Evolutionary conservation across 2,888 invertebrate species (phyloP), one percentile per base, ranked within the genome.

Genomic region (Seira ritae): DNA sequence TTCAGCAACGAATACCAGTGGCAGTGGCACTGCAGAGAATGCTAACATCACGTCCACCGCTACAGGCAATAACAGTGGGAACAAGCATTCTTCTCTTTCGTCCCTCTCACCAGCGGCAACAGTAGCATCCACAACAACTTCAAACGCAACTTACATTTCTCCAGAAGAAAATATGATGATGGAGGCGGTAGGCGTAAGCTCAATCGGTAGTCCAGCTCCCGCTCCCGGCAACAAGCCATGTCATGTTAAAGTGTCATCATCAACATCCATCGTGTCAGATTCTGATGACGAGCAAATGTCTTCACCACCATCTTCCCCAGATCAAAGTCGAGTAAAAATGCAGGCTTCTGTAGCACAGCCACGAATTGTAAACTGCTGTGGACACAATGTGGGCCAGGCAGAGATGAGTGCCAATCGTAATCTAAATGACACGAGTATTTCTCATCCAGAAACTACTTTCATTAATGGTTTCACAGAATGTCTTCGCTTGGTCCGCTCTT

Each of bases 381-480:
- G 80, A 17, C 69, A 74, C 46, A 55, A 62, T 66, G 69, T 46
- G 55, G 31, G 31, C 31, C 2, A 31, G 31, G 8, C 8, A 31
- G 31, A 31, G 31, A 31, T 31, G 31, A 31, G 3, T 31, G 3
- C 17, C 17, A 37, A 24, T 19, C 20, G 42, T 67, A 67, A 68
- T 67, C 74, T 8, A n/a, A 67, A 71, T 71, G 50, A 68, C 19
- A 42, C 24, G 20, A 67, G 15, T 19, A 23, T 22, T 17, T 55
- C 79, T 50, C 15, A 15, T 1, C 31, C 50, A 15, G 75, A 84
- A 62, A 73, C 78, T 46, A 19, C 80, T 17, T 85, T 82, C 23
- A 74, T 87, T 73, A 81, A 77, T 42, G 87, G 87, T 24, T 87
- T 87, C 71, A 78, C 80, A 17, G 87, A 88, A 70, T 87, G 87